These are phyloP conservation scores for Caenorhabditis angaria DNA, from an alignment of 2,888 invertebrate species.

Conservation along the genomic window DNA sequence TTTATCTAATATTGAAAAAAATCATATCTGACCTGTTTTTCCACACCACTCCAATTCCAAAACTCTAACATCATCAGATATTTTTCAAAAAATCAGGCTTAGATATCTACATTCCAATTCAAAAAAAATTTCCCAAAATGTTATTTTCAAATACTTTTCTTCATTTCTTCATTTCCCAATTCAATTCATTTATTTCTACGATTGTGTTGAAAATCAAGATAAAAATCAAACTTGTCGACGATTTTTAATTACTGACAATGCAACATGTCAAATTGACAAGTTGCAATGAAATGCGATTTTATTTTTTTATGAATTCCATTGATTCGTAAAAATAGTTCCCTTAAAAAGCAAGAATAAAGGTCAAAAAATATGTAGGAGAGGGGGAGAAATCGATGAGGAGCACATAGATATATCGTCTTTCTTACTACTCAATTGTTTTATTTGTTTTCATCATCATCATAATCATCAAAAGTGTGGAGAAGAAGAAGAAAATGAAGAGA, in stretches of 20 bases:
- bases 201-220: neutral
- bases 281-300: too few relatives aligned
- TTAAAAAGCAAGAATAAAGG: neutral
- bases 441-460: neutral
- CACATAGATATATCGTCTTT: constrained; percentile 1
- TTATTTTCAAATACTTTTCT: neutral
- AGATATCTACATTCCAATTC: too few relatives aligned
- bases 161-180: neutral
- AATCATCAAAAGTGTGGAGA: constrained; percentile 2
- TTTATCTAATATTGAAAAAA: too few relatives aligned
- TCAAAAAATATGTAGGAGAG: too few relatives aligned
- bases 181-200: neutral
- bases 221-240: neutral
- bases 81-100: too few relatives aligned
- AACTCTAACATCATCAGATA: too few relatives aligned
- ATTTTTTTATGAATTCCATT: too few relatives aligned
- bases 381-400: neutral
- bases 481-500: too few relatives aligned
- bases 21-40: too few relatives aligned
- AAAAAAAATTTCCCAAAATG: too few relatives aligned
- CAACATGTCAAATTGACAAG: constrained; percentile 1
- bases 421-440: constrained; percentile 2
- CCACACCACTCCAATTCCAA: too few relatives aligned
- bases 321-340: too few relatives aligned
- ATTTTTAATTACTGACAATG: neutral